phyloP scores from a whole-genome alignment of 2,113 vertebrate species.

The Myrmecobius fasciatus region DNA sequence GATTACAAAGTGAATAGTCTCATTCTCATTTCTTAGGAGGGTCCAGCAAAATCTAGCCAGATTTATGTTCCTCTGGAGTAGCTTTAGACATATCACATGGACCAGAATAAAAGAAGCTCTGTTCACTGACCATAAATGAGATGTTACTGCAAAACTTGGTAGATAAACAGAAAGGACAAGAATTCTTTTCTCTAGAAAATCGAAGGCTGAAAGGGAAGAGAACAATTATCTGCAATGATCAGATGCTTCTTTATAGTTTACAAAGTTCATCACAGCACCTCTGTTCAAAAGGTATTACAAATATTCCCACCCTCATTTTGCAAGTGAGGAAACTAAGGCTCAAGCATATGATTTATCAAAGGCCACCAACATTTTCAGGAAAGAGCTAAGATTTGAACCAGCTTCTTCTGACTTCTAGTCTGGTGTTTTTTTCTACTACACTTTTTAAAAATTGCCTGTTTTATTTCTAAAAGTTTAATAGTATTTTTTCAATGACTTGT shows the following conservation, averaged over 20 bases:
- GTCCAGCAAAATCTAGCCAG: background rate
- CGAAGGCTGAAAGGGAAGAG: constrained; percentile 24
- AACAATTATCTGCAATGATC: background rate
- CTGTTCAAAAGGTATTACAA: no score
- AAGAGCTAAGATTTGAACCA: no score
- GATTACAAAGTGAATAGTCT: background rate
- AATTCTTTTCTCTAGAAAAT: constrained; percentile 25
- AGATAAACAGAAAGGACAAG: constrained; percentile 16
- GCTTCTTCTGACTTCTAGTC: no score
- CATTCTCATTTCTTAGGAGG: background rate
- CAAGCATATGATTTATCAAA: no score
- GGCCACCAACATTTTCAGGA: no score
- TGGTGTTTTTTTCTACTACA: no score
- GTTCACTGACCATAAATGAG: background rate
- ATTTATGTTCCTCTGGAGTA: background rate
- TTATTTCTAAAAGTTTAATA: no score
- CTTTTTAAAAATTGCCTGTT: no score
- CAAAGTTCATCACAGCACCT: no score
- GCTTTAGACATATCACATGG: background rate
- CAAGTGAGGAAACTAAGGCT: no score
- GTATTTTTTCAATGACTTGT: no score
- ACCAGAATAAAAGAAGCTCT: background rate
- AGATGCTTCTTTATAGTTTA: background rate
- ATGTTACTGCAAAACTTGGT: constrained; percentile 31
- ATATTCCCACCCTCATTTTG: no score